Percentiles rank a stretch among this genome's conserved stretches.
Conservation (phyloP, 2,888 invertebrate genomes). For the Melinopterus prodromus region DNA sequence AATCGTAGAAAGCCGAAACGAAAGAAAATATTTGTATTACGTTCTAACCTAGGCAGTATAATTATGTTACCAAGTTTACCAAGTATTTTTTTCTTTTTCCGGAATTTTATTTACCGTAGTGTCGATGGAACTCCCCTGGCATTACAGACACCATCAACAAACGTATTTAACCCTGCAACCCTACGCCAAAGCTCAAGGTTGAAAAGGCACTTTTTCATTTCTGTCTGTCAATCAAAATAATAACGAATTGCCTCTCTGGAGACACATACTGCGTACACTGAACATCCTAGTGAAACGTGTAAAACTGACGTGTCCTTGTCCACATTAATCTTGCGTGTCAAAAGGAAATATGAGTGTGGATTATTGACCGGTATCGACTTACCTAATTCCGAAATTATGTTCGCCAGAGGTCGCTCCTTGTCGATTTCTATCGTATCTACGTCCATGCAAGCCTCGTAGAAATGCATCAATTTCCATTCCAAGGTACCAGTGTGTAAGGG, state of each 20-base stretch:
- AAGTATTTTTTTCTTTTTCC: no score
- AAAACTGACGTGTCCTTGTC: neutral
- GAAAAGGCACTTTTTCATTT: neutral
- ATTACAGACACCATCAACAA: no score
- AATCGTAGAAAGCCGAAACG: no score
- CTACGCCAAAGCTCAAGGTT: no score
- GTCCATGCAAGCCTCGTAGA: slow-evolving; percentile 67
- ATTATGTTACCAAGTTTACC: no score
- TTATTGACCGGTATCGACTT: slow-evolving; percentile 45
- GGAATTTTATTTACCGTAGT: no score
- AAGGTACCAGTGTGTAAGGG: slow-evolving; percentile 59
- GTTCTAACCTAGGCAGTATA: no score
- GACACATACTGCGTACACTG: no score
- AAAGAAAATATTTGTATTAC: no score
- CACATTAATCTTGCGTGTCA: neutral
- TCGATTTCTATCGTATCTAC: slow-evolving; percentile 63
- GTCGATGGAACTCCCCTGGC: no score
- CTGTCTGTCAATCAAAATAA: neutral
- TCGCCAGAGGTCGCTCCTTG: slow-evolving; percentile 57
- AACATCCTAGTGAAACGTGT: no score
- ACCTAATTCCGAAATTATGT: slow-evolving; percentile 63
- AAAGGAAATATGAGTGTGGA: neutral
- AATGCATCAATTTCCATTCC: slow-evolving; percentile 66
- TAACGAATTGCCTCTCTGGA: neutral
- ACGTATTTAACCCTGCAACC: no score